Conservation (phyloP, 2,888 invertebrate genomes). For the Microctonus aethiopoides region DNA sequence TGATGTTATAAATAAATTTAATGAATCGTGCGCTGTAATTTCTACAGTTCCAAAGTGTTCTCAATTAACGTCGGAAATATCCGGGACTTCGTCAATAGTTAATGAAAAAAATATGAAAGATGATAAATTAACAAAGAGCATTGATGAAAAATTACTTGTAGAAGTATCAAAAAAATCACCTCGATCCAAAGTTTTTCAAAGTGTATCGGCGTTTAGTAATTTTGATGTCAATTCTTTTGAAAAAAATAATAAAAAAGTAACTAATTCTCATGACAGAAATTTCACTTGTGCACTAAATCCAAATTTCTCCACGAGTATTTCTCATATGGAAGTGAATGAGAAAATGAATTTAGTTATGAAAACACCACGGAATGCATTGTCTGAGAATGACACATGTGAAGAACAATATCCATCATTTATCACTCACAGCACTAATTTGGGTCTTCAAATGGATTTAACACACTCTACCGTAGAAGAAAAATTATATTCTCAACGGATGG, state of each 20-base stretch:
- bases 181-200: conserved; percentile 39
- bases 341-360: background rate
- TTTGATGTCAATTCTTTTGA: conserved; percentile 50
- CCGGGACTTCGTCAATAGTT: background rate
- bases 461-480: conserved; percentile 31
- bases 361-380: conserved; percentile 15
- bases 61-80: conserved; percentile 32
- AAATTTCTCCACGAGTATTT: conserved; percentile 39
- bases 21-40: conserved; percentile 50
- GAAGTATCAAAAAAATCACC: conserved; percentile 5
- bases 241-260: conserved; percentile 47
- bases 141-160: conserved; percentile 8
- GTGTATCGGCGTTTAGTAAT: conserved; percentile 54
- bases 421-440: conserved; percentile 30
- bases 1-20: background rate
- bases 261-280: conserved; percentile 51
- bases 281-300: conserved; percentile 57
- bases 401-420: conserved; percentile 38
- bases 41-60: conserved; percentile 59
- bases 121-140: background rate
- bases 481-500: conserved; percentile 37
- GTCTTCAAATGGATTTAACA: conserved; percentile 33
- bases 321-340: conserved; percentile 8
- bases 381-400: conserved; percentile 3
- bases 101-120: background rate